Conservation (phyloP, 2,113 vertebrate genomes). For the Parotia lawesii region DNA sequence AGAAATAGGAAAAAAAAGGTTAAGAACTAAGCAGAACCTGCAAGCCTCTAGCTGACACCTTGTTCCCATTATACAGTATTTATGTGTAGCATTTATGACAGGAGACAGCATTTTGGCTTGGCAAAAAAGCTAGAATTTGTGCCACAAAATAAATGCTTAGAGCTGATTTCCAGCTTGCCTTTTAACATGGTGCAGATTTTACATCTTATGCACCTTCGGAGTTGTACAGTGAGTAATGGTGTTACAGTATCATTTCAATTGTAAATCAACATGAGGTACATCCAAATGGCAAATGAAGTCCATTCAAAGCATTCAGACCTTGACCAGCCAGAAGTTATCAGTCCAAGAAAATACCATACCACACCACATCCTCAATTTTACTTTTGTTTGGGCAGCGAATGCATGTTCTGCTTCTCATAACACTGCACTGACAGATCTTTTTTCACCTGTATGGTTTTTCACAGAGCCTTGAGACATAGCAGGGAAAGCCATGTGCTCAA, state of each 20-base stretch:
- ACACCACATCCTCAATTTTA: not conserved
- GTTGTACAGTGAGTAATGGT: not conserved
- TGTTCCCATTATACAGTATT: constrained; percentile 22
- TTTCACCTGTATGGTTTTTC: constrained; percentile 51
- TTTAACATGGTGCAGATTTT: constrained; percentile 20
- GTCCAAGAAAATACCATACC: not conserved
- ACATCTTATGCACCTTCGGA: not conserved
- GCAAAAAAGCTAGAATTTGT: not conserved
- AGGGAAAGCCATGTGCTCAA: constrained; percentile 47
- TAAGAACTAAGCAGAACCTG: not conserved
- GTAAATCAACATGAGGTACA: not conserved
- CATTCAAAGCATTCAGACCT: not conserved
- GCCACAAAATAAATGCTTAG: constrained; percentile 9
- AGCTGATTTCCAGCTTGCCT: constrained; percentile 1
- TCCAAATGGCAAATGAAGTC: not conserved
- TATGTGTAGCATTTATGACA: not conserved
- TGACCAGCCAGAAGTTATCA: constrained; percentile 12
- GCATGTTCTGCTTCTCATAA: constrained; percentile 50
- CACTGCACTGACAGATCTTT: constrained; percentile 20
- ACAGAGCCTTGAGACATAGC: not conserved
- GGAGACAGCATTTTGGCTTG: constrained; percentile 22
- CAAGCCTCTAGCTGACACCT: constrained; percentile 15
- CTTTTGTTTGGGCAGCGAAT: not conserved
- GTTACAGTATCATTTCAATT: not conserved
- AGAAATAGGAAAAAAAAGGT: not conserved